These are phyloP conservation scores for Glaucomys volans DNA, from an alignment of 2,113 vertebrate genomes.

Conservation along the genomic window DNA sequence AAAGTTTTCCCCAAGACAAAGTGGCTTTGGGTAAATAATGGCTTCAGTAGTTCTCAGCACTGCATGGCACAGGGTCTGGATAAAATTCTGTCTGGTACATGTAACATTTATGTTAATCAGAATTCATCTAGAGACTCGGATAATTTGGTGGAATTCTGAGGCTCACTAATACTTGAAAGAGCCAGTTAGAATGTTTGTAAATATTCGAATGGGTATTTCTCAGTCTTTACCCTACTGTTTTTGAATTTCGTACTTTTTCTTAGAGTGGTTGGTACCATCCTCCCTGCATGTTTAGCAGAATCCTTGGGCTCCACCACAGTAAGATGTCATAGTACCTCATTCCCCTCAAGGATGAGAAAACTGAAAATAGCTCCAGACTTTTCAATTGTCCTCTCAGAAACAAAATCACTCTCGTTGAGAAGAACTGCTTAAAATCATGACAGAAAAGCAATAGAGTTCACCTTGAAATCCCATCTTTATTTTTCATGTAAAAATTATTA, in stretches of 20 bases:
- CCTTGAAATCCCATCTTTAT: not conserved
- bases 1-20: not conserved
- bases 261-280: too few relatives aligned
- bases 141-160: not conserved
- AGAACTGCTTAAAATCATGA: not conserved
- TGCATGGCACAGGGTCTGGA: not conserved
- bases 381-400: not conserved
- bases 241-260: not conserved
- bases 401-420: not conserved
- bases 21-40: not conserved
- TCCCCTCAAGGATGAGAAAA: not conserved
- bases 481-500: not conserved
- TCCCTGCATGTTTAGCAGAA: not conserved
- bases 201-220: not conserved
- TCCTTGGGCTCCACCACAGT: not conserved
- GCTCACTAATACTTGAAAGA: not conserved
- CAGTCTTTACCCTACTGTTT: not conserved
- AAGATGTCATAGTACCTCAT: not conserved
- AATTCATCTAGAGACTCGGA: not conserved
- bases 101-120: not conserved
- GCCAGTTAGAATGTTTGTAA: not conserved
- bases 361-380: not conserved
- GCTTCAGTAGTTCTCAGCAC: not conserved
- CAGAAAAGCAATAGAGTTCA: not conserved
- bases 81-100: not conserved